Conservation (phyloP, 1,140 invertebrate genomes). For the Drosophila aff. region DNA sequence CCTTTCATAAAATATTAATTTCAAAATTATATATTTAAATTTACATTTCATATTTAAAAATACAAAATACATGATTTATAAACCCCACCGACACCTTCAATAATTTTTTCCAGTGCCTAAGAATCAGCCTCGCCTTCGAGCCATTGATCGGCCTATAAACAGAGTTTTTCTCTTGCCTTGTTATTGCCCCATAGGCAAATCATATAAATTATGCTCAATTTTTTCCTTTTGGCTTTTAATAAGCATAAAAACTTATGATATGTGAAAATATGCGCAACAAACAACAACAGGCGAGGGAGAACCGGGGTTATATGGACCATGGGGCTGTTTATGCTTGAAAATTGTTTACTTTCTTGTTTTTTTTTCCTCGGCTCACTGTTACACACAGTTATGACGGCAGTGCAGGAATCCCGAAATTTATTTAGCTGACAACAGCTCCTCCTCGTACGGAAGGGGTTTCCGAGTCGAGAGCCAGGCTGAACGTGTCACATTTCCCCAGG, state of each 20-base stretch:
- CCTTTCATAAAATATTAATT: neutral
- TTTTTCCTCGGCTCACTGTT: constrained; percentile 34
- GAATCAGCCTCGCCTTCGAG: constrained; percentile 48
- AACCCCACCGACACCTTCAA: too few species aligned
- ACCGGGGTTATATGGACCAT: constrained; percentile 41
- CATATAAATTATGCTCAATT: constrained; percentile 82
- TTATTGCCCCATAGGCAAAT: constrained; percentile 81
- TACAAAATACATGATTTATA: neutral
- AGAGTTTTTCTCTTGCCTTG: constrained; percentile 70
- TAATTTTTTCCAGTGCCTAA: constrained; percentile 8
- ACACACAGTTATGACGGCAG: constrained; percentile 37
- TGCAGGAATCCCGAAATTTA: constrained; percentile 44
- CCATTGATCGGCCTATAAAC: constrained; percentile 80
- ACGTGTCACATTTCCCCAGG: constrained; percentile 50
- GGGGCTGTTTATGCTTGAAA: constrained; percentile 55
- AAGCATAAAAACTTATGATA: constrained; percentile 83
- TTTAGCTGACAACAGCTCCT: constrained; percentile 47
- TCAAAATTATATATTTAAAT: neutral
- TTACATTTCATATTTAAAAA: too few species aligned
- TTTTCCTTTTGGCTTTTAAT: constrained; percentile 77
- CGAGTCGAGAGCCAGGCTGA: constrained; percentile 18
- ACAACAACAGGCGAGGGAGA: constrained; percentile 51
- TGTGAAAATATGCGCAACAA: constrained; percentile 83
- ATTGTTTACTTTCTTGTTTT: constrained; percentile 53
- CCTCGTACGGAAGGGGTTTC: constrained; percentile 37